Conservation (phyloP, 2,888 invertebrate species). For the Thereva unica region DNA sequence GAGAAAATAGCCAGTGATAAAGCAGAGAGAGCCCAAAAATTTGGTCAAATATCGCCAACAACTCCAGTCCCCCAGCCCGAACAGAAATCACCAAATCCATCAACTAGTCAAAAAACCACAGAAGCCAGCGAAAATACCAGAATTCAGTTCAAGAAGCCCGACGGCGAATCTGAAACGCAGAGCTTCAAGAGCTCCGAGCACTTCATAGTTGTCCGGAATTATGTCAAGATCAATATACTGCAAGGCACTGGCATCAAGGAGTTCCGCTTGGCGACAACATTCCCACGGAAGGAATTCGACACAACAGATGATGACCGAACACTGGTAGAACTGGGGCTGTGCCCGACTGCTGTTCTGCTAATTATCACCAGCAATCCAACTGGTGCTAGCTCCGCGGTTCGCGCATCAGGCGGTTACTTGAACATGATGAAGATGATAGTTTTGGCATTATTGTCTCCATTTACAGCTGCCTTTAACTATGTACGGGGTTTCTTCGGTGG, state of each 20-base stretch:
- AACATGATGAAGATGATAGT: constrained; percentile 51
- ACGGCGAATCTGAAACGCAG: constrained; percentile 74
- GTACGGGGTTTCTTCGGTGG: constrained; percentile 36
- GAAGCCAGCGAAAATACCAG: constrained; percentile 62
- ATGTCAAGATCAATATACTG: constrained; percentile 52
- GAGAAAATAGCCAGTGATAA: constrained; percentile 87
- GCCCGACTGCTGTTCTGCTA: constrained; percentile 74
- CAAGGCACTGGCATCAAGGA: constrained; percentile 58
- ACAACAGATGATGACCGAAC: constrained; percentile 87
- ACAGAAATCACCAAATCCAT: constrained; percentile 43
- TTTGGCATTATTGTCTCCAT: constrained; percentile 54
- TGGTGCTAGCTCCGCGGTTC: constrained; percentile 37
- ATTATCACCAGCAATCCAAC: constrained; percentile 40
- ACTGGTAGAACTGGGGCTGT: constrained; percentile 78
- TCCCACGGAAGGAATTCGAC: constrained; percentile 85
- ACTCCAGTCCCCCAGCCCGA: constrained; percentile 27
- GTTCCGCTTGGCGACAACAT: constrained; percentile 80
- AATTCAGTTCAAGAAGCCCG: constrained; percentile 85
- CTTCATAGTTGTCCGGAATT: constrained; percentile 62
- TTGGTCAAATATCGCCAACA: constrained; percentile 40
- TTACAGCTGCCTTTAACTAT: constrained; percentile 51
- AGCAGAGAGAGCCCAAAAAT: constrained; percentile 66
- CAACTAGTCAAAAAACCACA: not conserved
- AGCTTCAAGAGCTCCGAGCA: constrained; percentile 72
- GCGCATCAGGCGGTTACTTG: constrained; percentile 35